Evolutionary conservation across 2,113 vertebrate genomes (phyloP), one percentile per base, ranked within the genome.

Genomic region (Stigmatopora argus): DNA sequence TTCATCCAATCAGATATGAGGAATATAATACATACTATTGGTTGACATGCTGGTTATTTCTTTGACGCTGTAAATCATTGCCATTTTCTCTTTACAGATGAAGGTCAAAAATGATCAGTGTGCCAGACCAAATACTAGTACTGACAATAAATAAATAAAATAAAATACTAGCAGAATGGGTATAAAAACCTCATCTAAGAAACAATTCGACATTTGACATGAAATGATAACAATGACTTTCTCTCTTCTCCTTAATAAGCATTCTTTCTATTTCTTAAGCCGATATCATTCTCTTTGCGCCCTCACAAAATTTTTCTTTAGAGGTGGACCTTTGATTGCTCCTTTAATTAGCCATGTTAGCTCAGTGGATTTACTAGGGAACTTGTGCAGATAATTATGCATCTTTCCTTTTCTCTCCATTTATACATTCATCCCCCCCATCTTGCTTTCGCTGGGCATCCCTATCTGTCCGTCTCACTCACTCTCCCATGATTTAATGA

Each of bases 351-450:
- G 94, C 93, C 93, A 93, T 92, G 92, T 89, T 91, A 91, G 92
- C 92, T 92, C 92, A 90, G 92, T 92, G 92, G 93, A 94, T 95
- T 95, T 94, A 94, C 92, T 92, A 91, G 91, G 92, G 91, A 91
- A 94, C 91, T 93, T 93, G 84, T 92, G 91, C 93, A 92, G 93
- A 94, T 96, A 97, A 97, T 97, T 96, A 95, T 92, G 92, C 92
- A 91, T 86, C 90, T 92, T 91, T 90, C 67, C 77, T 85, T 86
- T 83, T 83, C 92, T 75, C 72, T 92, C 80, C 63, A 62, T 66
- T 60, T 68, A 68, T 70, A 65, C 70, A 90, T 91, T 71, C 71
- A 66, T 72, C 70, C 61, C 72, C 67, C 83, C 80, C 68, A 56
- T 77, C 74, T 75, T 73, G 63, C 77, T 78, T 79, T 70, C 78